These are phyloP conservation scores for Sebastes jordani DNA, from an alignment of 2,797 vertebrate species.

Conservation along the genomic window DNA sequence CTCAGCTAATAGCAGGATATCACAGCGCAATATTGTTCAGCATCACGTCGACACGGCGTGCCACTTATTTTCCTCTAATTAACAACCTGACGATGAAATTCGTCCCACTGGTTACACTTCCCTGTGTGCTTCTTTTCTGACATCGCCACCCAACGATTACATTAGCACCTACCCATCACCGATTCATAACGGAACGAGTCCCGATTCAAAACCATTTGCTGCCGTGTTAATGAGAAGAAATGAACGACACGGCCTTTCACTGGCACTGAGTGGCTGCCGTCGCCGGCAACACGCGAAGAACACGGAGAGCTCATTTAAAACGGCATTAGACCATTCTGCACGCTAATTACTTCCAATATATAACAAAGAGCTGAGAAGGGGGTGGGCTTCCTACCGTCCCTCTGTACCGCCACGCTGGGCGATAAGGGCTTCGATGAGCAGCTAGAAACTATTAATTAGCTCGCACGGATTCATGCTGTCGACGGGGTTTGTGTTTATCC, in stretches of 20 bases:
- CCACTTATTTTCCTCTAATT: constrained; percentile 64
- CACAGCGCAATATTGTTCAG: constrained; percentile 41
- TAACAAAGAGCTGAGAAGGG: constrained; percentile 34
- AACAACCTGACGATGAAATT: constrained; percentile 62
- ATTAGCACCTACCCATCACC: constrained; percentile 61
- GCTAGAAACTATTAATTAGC: constrained; percentile 57
- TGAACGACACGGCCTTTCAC: constrained; percentile 5
- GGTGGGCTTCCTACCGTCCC: constrained; percentile 7
- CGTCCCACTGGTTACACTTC: constrained; percentile 33
- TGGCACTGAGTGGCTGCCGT: neutral
- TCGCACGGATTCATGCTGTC: constrained; percentile 14
- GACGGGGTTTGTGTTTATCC: constrained; percentile 41
- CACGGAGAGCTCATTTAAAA: constrained; percentile 44
- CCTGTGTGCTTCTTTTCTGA: constrained; percentile 44
- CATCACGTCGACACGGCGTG: constrained; percentile 35
- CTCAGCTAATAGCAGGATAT: constrained; percentile 40
- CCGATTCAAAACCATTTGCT: constrained; percentile 45
- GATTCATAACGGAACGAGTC: neutral
- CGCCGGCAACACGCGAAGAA: constrained; percentile 22
- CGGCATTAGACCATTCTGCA: constrained; percentile 29
- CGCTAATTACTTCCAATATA: constrained; percentile 61
- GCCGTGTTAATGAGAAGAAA: constrained; percentile 46
- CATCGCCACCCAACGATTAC: constrained; percentile 60
- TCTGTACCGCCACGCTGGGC: constrained; percentile 17
- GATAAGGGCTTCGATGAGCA: constrained; percentile 39